Percentiles rank a stretch among this genome's conserved stretches.
Conservation (phyloP, 2,797 vertebrate genomes). For the Austrolebias charrua region DNA sequence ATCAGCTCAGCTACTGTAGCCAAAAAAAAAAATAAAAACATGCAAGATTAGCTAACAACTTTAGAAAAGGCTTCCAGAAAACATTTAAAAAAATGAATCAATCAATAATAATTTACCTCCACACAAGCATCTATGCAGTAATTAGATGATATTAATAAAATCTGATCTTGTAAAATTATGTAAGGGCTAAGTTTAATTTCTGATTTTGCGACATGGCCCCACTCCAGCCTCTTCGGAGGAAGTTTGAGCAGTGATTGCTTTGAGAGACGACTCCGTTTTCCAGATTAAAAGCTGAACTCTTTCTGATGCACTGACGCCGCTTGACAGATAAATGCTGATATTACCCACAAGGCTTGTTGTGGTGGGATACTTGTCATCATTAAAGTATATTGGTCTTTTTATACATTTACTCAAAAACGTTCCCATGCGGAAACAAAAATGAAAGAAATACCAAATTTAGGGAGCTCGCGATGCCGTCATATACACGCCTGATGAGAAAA, state of each 20-base stretch:
- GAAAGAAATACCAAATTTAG: conserved; percentile 13
- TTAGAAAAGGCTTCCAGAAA: conserved; percentile 3
- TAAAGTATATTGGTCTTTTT: neutral
- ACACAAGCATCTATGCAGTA: neutral
- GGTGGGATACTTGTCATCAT: conserved; percentile 10
- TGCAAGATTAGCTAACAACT: too few species aligned
- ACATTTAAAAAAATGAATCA: neutral
- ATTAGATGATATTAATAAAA: conserved; percentile 9
- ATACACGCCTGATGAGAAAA: conserved; percentile 23
- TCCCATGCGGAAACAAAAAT: neutral
- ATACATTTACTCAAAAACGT: too few species aligned
- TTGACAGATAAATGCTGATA: conserved; percentile 22
- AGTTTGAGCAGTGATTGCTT: conserved; percentile 58
- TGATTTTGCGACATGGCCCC: conserved; percentile 41
- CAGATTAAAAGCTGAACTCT: conserved; percentile 43
- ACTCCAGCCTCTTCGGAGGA: conserved; percentile 38
- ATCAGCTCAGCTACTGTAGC: neutral
- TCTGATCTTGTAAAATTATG: conserved; percentile 28
- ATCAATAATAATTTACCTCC: conserved; percentile 1
- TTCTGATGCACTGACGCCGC: conserved; percentile 25
- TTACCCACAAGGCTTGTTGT: conserved; percentile 2
- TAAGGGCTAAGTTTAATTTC: conserved; percentile 27
- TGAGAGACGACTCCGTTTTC: conserved; percentile 47
- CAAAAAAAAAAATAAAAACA: too few species aligned
- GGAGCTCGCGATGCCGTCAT: conserved; percentile 1